phyloP scores from a whole-genome alignment of 2,797 vertebrate genomes.

The Clarias pachynema region DNA sequence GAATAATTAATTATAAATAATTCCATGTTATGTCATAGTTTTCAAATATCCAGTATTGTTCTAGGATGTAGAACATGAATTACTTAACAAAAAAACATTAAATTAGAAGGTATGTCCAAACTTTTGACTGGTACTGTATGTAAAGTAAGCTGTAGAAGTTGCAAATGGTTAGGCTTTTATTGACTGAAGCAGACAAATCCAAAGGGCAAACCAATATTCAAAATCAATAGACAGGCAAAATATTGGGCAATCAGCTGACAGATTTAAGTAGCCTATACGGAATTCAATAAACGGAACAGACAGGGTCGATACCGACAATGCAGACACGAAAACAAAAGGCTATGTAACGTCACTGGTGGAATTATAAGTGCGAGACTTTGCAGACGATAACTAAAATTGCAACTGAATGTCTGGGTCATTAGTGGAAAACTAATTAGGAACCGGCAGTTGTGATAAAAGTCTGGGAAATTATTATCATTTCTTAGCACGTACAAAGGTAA shows the following conservation, averaged over 20 bases:
- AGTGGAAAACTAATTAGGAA: not conserved
- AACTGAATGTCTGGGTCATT: not conserved
- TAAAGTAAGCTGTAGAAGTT: not conserved
- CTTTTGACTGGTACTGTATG: no score
- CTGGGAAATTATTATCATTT: not conserved
- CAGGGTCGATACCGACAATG: not conserved
- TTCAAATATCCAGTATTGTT: no score
- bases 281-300: constrained; percentile 4
- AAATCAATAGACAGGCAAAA: constrained; percentile 5
- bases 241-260: not conserved
- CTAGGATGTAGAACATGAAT: no score
- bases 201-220: constrained; percentile 15
- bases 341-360: not conserved
- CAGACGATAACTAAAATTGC: not conserved
- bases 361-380: not conserved
- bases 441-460: not conserved
- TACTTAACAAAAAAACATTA: no score
- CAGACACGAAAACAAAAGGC: not conserved
- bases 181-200: constrained; percentile 10
- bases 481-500: not conserved
- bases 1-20: no score
- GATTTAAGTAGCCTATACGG: not conserved
- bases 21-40: no score
- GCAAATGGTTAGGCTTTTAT: not conserved
- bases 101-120: no score